Percentiles rank a stretch among this genome's conserved stretches.
Evolutionary conservation across 1,140 invertebrate genomes (phyloP).

Genomic region (Drosophila littoralis): DNA sequence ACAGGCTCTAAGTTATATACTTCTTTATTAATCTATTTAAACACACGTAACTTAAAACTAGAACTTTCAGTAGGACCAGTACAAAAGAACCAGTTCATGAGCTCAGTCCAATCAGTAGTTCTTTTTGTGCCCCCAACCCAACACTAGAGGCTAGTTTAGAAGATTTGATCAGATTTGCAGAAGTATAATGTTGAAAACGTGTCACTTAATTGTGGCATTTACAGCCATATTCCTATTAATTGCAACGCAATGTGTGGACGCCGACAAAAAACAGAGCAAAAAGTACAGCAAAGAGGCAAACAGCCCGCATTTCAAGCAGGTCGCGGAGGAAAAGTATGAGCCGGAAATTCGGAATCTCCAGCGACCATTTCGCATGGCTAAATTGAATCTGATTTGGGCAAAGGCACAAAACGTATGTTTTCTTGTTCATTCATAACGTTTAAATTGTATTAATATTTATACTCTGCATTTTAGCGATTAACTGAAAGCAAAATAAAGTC

Average conservation of each 20-base stretch:
- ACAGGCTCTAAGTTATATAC: too few species aligned
- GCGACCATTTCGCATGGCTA: slow-evolving; percentile 93
- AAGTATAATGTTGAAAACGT: slow-evolving; percentile 41
- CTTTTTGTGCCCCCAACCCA: slow-evolving; percentile 1
- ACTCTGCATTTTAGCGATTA: slow-evolving; percentile 87
- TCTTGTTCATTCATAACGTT: background rate
- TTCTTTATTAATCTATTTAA: too few species aligned
- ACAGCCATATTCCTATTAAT: slow-evolving; percentile 29
- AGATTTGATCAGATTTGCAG: slow-evolving; percentile 36
- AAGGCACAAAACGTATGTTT: slow-evolving; percentile 91
- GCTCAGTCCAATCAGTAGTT: background rate
- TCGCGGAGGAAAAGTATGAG: slow-evolving; percentile 63
- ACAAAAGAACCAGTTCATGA: background rate
- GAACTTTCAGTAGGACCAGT: background rate
- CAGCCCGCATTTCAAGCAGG: slow-evolving; percentile 61
- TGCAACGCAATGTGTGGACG: slow-evolving; percentile 41
- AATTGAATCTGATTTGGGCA: slow-evolving; percentile 92
- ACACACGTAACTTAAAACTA: too few species aligned
- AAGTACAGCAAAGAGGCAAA: slow-evolving; percentile 76
- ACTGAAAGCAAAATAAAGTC: slow-evolving; percentile 93
- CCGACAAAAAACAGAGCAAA: slow-evolving; percentile 71
- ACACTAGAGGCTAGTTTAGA: slow-evolving; percentile 17
- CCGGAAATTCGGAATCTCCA: slow-evolving; percentile 86
- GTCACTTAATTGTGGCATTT: slow-evolving; percentile 39
- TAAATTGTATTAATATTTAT: background rate